These are phyloP conservation scores for Sarcophaga peregrina DNA, from an alignment of 1,140 invertebrate genomes.

Conservation along the genomic window DNA sequence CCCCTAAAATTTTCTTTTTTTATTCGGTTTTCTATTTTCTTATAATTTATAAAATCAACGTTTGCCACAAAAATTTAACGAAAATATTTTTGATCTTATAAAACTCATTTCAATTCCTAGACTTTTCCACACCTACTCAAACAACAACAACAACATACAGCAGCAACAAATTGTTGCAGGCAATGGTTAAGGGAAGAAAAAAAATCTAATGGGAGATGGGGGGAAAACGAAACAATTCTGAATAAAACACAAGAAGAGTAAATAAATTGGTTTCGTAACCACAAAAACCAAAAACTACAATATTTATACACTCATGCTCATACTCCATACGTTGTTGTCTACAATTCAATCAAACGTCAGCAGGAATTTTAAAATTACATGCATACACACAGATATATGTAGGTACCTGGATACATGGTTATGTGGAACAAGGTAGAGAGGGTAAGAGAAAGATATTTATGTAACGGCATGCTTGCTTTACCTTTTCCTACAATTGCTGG, in stretches of 20 bases:
- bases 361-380: neutral
- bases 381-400: slow-evolving; percentile 20
- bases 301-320: slow-evolving; percentile 43
- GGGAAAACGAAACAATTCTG: slow-evolving; percentile 37
- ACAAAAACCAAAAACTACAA: slow-evolving; percentile 55
- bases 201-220: neutral
- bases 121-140: slow-evolving; percentile 49
- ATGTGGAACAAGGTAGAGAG: too few species aligned
- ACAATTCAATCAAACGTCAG: slow-evolving; percentile 37
- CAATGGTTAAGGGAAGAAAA: neutral
- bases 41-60: slow-evolving; percentile 19
- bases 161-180: slow-evolving; percentile 40
- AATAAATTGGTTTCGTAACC: slow-evolving; percentile 66
- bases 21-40: too few species aligned
- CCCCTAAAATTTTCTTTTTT: too few species aligned
- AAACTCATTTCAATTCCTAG: slow-evolving; percentile 56
- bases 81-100: slow-evolving; percentile 60
- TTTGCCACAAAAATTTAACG: slow-evolving; percentile 50
- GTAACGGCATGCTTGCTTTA: neutral
- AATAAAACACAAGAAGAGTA: slow-evolving; percentile 46
- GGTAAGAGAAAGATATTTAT: slow-evolving; percentile 22
- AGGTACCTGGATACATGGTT: neutral
- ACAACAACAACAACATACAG: neutral
- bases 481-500: neutral
- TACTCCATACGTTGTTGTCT: neutral